Evolutionary conservation across 2,113 vertebrate species (phyloP), one percentile per base, ranked within the genome.

Genomic region (Hippocampus mohnikei): DNA sequence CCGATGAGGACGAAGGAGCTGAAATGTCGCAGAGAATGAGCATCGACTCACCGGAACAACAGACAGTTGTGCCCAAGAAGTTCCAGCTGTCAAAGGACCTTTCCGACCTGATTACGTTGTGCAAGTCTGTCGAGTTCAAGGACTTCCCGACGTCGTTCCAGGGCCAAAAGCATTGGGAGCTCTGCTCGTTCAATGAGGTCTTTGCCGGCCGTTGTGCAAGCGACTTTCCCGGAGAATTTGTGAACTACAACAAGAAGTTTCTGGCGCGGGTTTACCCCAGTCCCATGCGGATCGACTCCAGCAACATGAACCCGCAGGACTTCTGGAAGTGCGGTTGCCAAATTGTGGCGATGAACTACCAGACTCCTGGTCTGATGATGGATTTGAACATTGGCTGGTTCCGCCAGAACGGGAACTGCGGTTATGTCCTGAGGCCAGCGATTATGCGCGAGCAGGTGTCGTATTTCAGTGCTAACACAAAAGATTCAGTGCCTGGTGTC

Each of bases 261-360:
- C 93, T 99, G 0, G 94, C 96, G 0, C 88, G 96, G 10, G 94
- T 99, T 71, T 98, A 97, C 62, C 97, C 97, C 1, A 99, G 95
- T 69, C 97, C 96, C 0, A 99, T 99, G 97, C 90, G 97, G 76
- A 98, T 99, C 21, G 96, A 99, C 87, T 99, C 97, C 0, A 98
- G 97, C 86, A 99, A 99, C 87, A 98, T 99, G 96, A 99, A 99
- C 82, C 97, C 96, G 48, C 97, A 99, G 88, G 97, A 98, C 76
- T 98, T 96, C 76, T 98, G 97, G 97, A 99, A 99, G 72, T 99
- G 96, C 41, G 97, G 97, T 48, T 99, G 97, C 88, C 97, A 99
- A 76, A 96, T 98, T 25, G 97, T 99, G 66, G 95, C 96, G 41
- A 98, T 99, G 96, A 99, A 99, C 92, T 99, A 96, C 79, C 97